phyloP scores from a whole-genome alignment of 1,140 invertebrate genomes.

The Atta cephalotes region DNA sequence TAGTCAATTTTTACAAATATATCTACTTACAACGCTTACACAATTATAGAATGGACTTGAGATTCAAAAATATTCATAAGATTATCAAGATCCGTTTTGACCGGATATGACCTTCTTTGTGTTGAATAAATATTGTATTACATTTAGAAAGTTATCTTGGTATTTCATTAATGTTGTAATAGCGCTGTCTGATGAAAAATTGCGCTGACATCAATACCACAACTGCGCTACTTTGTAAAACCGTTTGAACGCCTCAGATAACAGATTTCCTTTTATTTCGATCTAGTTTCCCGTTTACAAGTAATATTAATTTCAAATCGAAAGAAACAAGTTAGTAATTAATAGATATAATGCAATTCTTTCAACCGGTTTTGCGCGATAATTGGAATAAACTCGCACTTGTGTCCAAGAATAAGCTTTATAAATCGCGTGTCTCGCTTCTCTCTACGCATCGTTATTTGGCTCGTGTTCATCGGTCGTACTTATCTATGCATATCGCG shows the following conservation, averaged over 20 bases:
- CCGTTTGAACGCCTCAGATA: not conserved
- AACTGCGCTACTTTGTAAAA: constrained; percentile 4
- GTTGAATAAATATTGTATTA: not conserved
- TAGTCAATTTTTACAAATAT: no score
- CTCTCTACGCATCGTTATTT: constrained; percentile 26
- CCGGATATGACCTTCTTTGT: no score
- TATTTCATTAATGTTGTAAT: not conserved
- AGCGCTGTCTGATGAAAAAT: not conserved
- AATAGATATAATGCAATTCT: not conserved
- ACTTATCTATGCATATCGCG: constrained; percentile 48
- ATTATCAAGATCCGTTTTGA: no score
- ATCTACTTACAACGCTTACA: no score
- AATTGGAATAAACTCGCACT: not conserved
- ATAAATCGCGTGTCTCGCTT: constrained; percentile 32
- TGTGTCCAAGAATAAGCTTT: constrained; percentile 46
- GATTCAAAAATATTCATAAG: no score
- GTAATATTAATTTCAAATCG: not conserved
- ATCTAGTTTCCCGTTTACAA: not conserved
- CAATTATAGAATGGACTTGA: no score
- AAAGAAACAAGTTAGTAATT: not conserved
- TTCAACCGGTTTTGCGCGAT: constrained; percentile 19
- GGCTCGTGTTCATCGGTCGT: constrained; percentile 32
- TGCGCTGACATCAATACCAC: not conserved
- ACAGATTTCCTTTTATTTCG: not conserved
- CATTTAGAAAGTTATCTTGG: not conserved